These are phyloP conservation scores for Apotomis betuletana DNA, from an alignment of 2,888 invertebrate species.

Conservation along the genomic window DNA sequence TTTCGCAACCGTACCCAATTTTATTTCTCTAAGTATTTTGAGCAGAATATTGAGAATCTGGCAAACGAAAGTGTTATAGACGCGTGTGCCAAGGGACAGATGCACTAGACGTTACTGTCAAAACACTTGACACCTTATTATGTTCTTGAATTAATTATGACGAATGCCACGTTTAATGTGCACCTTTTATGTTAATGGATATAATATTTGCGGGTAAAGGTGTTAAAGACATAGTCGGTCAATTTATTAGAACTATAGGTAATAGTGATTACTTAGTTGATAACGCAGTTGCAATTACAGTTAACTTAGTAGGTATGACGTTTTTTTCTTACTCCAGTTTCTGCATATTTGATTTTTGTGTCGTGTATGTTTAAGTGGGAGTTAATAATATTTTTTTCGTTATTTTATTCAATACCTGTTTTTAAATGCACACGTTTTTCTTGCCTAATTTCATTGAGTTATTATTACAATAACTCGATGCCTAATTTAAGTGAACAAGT, in stretches of 20 bases:
- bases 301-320: neutral
- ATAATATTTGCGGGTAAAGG: neutral
- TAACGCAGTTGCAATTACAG: neutral
- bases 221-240: neutral
- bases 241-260: neutral
- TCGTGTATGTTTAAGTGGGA: too few relatives aligned
- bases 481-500: neutral
- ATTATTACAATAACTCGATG: too few relatives aligned
- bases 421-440: neutral
- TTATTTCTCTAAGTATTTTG: conserved; percentile 2
- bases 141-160: conserved; percentile 6
- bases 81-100: conserved; percentile 8
- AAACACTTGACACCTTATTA: conserved; percentile 6
- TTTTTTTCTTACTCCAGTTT: neutral
- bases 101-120: conserved; percentile 7
- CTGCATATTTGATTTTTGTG: neutral
- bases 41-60: neutral
- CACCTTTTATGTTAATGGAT: neutral
- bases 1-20: conserved; percentile 15
- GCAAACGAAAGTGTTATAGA: conserved; percentile 6
- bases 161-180: neutral
- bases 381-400: neutral
- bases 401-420: neutral
- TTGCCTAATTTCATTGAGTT: neutral
- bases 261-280: neutral